Evolutionary conservation across 2,113 vertebrate species (phyloP).

Genomic region (Silurus glanis): DNA sequence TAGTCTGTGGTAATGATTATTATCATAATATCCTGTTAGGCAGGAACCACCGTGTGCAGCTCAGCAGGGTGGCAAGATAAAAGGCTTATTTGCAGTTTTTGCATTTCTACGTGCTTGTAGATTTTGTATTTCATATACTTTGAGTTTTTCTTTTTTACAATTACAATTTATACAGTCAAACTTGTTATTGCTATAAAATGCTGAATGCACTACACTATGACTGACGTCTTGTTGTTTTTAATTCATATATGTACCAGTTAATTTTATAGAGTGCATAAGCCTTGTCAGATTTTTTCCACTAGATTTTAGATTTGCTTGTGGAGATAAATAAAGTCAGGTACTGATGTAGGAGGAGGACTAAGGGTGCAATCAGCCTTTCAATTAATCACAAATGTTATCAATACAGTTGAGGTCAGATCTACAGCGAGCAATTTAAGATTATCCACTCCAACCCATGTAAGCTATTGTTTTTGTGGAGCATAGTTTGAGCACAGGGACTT

Average conservation of each 20-base stretch:
- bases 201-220: background rate
- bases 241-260: background rate
- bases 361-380: no score
- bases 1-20: background rate
- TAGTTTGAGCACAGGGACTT: no score
- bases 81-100: constrained; percentile 14
- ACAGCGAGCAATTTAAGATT: no score
- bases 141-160: background rate
- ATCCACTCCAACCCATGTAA: no score
- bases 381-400: no score
- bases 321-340: no score
- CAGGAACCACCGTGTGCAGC: constrained; percentile 31
- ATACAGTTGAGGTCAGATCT: no score
- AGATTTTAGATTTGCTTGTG: no score
- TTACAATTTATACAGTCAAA: background rate
- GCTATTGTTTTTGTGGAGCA: no score
- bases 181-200: background rate
- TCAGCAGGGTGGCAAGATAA: background rate
- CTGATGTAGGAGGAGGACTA: no score
- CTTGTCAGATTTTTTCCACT: no score
- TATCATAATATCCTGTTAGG: constrained; percentile 48
- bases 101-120: background rate
- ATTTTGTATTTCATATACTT: background rate
- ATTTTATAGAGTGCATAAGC: background rate
- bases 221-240: background rate